Base-by-base conservation (phyloP, 2,888 invertebrate genomes). In the Hymenopus coronatus region DNA sequence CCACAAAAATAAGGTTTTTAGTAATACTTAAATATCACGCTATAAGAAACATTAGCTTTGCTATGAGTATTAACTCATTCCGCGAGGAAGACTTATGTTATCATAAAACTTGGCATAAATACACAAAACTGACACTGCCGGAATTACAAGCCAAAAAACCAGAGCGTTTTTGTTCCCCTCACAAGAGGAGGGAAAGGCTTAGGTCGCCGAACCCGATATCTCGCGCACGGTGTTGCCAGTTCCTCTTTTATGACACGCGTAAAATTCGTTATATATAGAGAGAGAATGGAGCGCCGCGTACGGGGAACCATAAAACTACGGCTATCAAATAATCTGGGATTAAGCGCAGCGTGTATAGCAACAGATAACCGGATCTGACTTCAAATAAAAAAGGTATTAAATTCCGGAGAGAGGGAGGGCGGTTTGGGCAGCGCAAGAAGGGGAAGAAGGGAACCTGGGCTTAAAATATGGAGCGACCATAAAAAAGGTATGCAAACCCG, bases 291-390 rank as follows among this genome's bases (percentile, higher is more conserved):
- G 30, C 28, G 70, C 46, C 20, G 70, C 86, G 81, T 33, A 87
- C 87, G 82, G 82, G 81, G 82, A 82, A 82, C 87, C 82, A 87
- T 87, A 87, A 87, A 87, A 30, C 87, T 82, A 87, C 86, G 87
- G 87, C 87, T 87, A 87, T 87, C 87, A 87, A 87, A 87, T 87
- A 87, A 87, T 87, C 87, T 87, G 87, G 87, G 87, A 87, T 87
- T 87, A 87, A 87, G 30, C 87, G 33, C 82, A 33, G 87, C 87
- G 82, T 87, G 87, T 87, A 87, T 82, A 33, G 87, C 82, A 82
- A 25, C 82, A 87, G 87, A 87, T 87, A 87, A 87, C 87, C 87
- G 87, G 87, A 87, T 87, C 87, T 87, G 87, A 87, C 87, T 87
- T 87, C 87, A 87, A 87, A 87, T 87, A 87, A 87, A 87, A 87